Conservation (phyloP, 2,888 invertebrate species). For the Parasteatoda lunata region DNA sequence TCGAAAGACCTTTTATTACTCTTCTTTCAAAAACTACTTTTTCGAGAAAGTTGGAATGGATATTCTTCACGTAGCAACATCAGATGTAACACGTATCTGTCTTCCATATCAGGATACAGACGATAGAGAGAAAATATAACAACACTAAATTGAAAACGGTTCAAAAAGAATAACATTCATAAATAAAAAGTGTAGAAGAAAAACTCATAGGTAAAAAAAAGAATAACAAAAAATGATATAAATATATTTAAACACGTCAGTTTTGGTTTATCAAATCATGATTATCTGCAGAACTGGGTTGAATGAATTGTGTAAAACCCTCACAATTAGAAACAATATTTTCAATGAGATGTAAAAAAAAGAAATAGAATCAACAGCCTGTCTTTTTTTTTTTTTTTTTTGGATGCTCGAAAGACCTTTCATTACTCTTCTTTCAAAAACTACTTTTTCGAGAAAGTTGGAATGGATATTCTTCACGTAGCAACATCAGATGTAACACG, state of each 20-base stretch:
- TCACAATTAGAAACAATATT: too few species aligned
- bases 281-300: too few species aligned
- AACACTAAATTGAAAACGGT: neutral
- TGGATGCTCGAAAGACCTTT: neutral
- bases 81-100: neutral
- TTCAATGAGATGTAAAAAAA: too few species aligned
- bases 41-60: neutral
- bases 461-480: neutral
- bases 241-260: too few species aligned
- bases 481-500: neutral
- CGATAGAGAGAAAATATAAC: neutral
- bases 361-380: neutral
- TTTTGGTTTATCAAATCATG: too few species aligned
- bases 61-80: neutral
- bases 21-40: neutral
- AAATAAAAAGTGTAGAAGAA: constrained; percentile 3
- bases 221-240: neutral
- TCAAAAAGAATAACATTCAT: neutral
- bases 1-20: neutral
- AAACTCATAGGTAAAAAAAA: neutral
- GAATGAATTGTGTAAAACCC: too few species aligned
- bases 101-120: neutral
- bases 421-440: constrained; percentile 2
- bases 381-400: neutral
- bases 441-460: neutral